phyloP scores from a whole-genome alignment of 2,888 invertebrate genomes.

The Metopia argyrocephala region DNA sequence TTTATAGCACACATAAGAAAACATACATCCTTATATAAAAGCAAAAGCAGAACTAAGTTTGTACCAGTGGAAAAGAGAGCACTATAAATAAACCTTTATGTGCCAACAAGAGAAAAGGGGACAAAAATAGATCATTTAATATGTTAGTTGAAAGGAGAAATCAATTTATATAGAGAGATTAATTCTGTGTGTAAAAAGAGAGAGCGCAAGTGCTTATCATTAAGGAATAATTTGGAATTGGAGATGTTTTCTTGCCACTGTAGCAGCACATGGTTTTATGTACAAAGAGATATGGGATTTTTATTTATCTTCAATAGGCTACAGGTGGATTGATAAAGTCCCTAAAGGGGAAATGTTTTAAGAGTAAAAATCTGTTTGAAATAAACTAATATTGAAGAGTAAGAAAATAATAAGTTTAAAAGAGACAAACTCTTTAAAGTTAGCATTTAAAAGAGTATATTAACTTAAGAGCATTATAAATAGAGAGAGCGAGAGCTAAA shows the following conservation, averaged over 20 bases:
- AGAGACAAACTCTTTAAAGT: neutral
- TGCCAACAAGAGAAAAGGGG: neutral
- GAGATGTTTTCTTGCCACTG: neutral
- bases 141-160: constrained; percentile 14
- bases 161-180: neutral
- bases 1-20: constrained; percentile 37
- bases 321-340: constrained; percentile 15
- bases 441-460: neutral
- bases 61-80: constrained; percentile 10
- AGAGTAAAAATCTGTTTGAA: neutral
- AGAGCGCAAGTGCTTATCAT: neutral
- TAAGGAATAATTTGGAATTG: neutral
- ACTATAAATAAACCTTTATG: neutral
- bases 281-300: constrained; percentile 33
- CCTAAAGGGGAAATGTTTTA: neutral
- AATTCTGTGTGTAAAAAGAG: neutral
- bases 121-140: neutral
- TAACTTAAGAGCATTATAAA: neutral
- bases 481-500: neutral
- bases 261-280: constrained; percentile 26
- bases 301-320: constrained; percentile 10
- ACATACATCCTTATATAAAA: neutral
- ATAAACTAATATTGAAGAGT: neutral
- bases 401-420: neutral
- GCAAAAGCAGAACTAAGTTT: neutral